phyloP scores from a whole-genome alignment of 2,888 invertebrate genomes.

The Cephus rjabovi region DNA sequence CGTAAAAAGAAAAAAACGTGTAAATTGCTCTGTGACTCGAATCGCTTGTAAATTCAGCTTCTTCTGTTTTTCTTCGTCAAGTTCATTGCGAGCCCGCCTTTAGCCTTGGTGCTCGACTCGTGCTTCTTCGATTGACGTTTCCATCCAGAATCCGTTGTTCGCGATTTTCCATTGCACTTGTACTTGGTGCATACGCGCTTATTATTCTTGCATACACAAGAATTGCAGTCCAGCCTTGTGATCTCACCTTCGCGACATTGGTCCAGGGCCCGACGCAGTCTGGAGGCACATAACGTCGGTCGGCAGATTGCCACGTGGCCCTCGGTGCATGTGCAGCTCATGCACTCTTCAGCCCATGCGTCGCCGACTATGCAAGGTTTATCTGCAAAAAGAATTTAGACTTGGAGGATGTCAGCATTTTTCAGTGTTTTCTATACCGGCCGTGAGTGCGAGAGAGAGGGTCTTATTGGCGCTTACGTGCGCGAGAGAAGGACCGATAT shows the following conservation, averaged over 20 bases:
- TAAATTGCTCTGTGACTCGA: too few species aligned
- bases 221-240: conserved; percentile 24
- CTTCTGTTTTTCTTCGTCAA: neutral
- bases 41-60: neutral
- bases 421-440: neutral
- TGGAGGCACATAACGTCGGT: conserved; percentile 32
- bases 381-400: conserved; percentile 14
- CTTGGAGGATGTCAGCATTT: neutral
- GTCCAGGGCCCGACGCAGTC: conserved; percentile 22
- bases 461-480: neutral
- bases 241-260: conserved; percentile 27
- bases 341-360: conserved; percentile 37
- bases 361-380: conserved; percentile 32
- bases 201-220: conserved; percentile 28
- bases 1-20: neutral
- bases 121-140: neutral
- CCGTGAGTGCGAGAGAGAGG: neutral
- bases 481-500: neutral
- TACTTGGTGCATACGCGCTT: conserved; percentile 26
- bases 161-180: conserved; percentile 11
- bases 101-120: neutral
- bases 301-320: conserved; percentile 25
- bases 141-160: neutral
- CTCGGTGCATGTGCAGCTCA: conserved; percentile 29
- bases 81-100: neutral